Evolutionary conservation across 1,140 invertebrate species (phyloP).

Genomic region (Oscheius sp.): DNA sequence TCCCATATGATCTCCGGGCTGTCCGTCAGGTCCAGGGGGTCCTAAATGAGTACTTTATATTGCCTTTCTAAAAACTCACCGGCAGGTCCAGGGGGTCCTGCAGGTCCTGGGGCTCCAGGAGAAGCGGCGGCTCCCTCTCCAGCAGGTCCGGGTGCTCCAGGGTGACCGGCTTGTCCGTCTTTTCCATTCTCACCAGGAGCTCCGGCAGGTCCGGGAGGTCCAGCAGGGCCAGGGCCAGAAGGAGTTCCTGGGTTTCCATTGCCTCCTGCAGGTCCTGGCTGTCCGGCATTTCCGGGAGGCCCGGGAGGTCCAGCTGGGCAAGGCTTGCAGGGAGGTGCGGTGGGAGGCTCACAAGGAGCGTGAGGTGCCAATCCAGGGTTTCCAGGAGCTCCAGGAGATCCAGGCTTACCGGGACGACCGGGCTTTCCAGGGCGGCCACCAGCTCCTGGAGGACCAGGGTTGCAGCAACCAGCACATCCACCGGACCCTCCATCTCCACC

Average conservation of each 20-base stretch:
- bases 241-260: conserved; percentile 28
- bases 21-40: conserved; percentile 40
- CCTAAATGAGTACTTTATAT: conserved; percentile 11
- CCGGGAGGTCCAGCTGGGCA: conserved; percentile 30
- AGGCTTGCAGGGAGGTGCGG: conserved; percentile 39
- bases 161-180: not conserved
- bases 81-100: conserved; percentile 22
- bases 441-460: conserved; percentile 40
- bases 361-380: conserved; percentile 23
- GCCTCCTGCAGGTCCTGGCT: not conserved
- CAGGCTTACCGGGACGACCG: conserved; percentile 28
- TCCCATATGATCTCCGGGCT: conserved; percentile 19
- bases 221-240: conserved; percentile 16
- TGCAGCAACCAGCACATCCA: conserved; percentile 35
- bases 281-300: conserved; percentile 23
- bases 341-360: conserved; percentile 27
- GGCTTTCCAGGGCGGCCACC: conserved; percentile 29
- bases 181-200: not conserved
- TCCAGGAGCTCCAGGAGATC: conserved; percentile 28
- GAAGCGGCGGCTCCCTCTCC: not conserved
- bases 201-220: conserved; percentile 17
- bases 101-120: conserved; percentile 21
- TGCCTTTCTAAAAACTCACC: conserved; percentile 1
- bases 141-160: conserved; percentile 16
- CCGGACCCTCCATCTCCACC: not conserved